A percentile compares a stretch with the other conserved stretches of the same genome.
Evolutionary conservation across 2,797 vertebrate species (phyloP).

Genomic region (Etheostoma perlongum): DNA sequence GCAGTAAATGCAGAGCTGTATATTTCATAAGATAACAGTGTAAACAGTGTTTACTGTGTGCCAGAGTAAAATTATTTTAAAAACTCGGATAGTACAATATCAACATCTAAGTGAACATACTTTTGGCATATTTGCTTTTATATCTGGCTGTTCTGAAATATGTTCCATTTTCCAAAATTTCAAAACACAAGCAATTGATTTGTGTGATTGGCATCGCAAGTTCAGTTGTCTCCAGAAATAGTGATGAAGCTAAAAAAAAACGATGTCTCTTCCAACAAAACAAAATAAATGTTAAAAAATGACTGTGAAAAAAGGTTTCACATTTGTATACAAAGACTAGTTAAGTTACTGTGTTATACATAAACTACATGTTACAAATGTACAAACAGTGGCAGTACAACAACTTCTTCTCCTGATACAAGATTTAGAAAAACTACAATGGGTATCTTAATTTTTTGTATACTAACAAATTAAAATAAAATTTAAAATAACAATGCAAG

Average conservation of each 20-base stretch:
- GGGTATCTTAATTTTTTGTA: background rate
- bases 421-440: background rate
- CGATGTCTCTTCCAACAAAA: background rate
- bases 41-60: background rate
- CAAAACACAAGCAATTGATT: constrained; percentile 23
- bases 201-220: constrained; percentile 8
- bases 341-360: background rate
- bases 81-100: constrained; percentile 6
- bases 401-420: background rate
- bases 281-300: background rate
- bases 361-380: constrained; percentile 4
- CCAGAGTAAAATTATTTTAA: background rate
- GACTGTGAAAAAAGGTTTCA: too few species aligned
- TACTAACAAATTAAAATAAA: background rate
- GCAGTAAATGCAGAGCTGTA: background rate
- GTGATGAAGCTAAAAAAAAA: background rate
- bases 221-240: constrained; percentile 5
- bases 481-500: background rate
- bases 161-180: background rate
- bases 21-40: background rate
- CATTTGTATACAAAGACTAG: background rate
- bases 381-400: background rate
- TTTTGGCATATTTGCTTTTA: background rate
- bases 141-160: background rate
- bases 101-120: background rate